Evolutionary conservation across 2,797 vertebrate species (phyloP), one percentile per base, ranked within the genome.

Genomic region (Chelidonichthys spinosus): DNA sequence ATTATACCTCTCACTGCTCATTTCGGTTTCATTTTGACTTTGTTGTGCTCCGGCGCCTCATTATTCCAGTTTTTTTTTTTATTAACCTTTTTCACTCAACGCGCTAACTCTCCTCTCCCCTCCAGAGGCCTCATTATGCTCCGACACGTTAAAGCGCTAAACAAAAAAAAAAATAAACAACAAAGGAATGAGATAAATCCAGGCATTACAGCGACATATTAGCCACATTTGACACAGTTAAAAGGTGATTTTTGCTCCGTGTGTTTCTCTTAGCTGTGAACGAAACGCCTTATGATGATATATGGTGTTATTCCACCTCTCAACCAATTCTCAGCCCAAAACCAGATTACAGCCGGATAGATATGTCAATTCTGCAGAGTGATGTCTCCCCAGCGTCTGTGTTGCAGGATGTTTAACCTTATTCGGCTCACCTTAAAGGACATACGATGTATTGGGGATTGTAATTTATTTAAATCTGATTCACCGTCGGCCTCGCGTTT

Each of bases 401-500:
- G 7, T 69, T 40, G 74, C 35, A 3, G 42, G 54, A 80, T 82
- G 63, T 82, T 81, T 85, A 85, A 85, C 74, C 72, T 84, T 65
- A 67, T 76, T 84, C 50, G 25, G 1, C 67, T 78, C 78, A 70
- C 77, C 72, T 83, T 69, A 81, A 74, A 76, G 82, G 69, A 81
- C 72, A 36, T 42, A 58, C 18, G 46, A 44, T 50, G 56, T 42
- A 64, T 63, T 63, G 7, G 60, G 39, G 43, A 61, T 82, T 76
- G 6, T 82, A 77, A 88, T 90, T 77, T 87, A 89, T 89, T 90
- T 58, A 86, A 84, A 89, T 89, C 18, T 6, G 63, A 90, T 89
- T 85, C 75, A 54, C 40, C 67, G 2, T 37, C 1, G 56, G 61
- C 65, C 56, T 56, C 1, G 6, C 69, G 56, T 53, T 36, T 49